A percentile compares a stretch with the other conserved stretches of the same genome.
Conservation (phyloP, 2,113 vertebrate genomes). For the Pedetes capensis region DNA sequence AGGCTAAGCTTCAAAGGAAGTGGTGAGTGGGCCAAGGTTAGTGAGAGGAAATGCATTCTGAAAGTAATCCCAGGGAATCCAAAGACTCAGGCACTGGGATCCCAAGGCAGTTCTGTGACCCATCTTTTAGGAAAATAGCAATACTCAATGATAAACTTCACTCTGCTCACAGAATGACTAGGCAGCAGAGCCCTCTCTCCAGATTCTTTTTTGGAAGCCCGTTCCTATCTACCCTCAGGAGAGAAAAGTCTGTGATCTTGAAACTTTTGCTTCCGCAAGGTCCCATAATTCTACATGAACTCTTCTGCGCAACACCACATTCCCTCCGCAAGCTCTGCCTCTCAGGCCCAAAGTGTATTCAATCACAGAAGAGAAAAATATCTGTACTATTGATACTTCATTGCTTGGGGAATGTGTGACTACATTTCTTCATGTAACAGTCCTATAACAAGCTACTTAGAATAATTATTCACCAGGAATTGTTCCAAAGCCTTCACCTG, state of each 20-base stretch:
- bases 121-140: fast-evolving
- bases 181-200: not conserved
- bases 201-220: not conserved
- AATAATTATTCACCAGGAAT: not conserved
- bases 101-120: not conserved
- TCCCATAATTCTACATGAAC: not conserved
- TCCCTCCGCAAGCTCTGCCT: not conserved
- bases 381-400: not conserved
- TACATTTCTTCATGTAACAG: not conserved
- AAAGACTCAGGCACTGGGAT: not conserved
- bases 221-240: not conserved
- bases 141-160: not conserved
- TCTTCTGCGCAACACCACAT: no score
- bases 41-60: not conserved
- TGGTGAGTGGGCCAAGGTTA: not conserved
- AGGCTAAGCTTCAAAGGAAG: not conserved
- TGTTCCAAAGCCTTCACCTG: not conserved
- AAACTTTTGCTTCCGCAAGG: not conserved
- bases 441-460: not conserved
- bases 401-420: no score
- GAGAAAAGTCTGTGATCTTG: not conserved
- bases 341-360: not conserved
- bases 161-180: not conserved
- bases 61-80: not conserved
- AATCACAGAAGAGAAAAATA: not conserved